Conservation (phyloP, 2,797 vertebrate species). For the Eulemur mongoz region DNA sequence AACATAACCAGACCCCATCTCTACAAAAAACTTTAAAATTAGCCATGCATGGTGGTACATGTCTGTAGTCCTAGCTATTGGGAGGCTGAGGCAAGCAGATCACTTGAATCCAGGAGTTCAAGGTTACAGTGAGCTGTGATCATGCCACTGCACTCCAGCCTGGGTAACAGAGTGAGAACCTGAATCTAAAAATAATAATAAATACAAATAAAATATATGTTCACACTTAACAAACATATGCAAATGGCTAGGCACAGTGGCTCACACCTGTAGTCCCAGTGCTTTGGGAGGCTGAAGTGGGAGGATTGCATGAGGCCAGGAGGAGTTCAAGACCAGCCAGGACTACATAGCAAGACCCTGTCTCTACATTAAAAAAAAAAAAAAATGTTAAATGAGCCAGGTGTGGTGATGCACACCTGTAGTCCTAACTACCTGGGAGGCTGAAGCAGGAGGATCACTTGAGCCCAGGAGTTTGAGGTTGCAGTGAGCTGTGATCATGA, state of each 20-base stretch:
- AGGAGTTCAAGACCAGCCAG: background rate
- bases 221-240: too few species aligned
- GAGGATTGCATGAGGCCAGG: too few species aligned
- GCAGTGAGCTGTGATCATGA: background rate
- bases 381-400: background rate
- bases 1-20: too few species aligned
- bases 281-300: background rate
- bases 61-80: too few species aligned
- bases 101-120: too few species aligned
- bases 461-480: background rate
- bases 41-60: too few species aligned
- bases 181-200: background rate
- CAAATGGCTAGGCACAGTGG: background rate
- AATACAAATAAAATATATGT: too few species aligned
- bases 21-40: background rate
- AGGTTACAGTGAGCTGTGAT: too few species aligned
- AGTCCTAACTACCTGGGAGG: background rate
- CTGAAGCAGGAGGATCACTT: background rate
- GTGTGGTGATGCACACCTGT: fast-evolving
- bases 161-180: too few species aligned
- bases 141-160: too few species aligned
- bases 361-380: background rate
- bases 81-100: too few species aligned
- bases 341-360: background rate
- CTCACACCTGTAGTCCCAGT: background rate